Percentiles rank a stretch among this genome's conserved stretches.
Conservation (phyloP, 2,888 invertebrate genomes). For the Augiades crinisus region DNA sequence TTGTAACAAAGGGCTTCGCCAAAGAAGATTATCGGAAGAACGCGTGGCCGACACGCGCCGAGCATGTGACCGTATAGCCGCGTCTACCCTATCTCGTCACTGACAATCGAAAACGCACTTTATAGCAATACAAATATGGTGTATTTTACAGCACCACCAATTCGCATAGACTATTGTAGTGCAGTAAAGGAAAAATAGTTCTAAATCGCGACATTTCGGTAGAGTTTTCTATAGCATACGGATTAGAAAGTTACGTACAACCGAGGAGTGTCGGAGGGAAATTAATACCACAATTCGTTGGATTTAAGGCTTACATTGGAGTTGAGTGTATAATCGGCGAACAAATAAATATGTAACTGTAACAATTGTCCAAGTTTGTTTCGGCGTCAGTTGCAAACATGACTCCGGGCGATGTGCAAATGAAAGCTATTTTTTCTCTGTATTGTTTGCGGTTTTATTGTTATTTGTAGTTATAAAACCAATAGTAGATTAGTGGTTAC, state of each 20-base stretch:
- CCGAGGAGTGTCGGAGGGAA: slow-evolving; percentile 78
- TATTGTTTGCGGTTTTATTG: slow-evolving; percentile 23
- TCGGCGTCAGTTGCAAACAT: slow-evolving; percentile 61
- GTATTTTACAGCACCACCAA: no score
- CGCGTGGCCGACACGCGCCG: slow-evolving; percentile 73
- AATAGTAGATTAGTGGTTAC: no score
- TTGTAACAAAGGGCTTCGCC: slow-evolving; percentile 75
- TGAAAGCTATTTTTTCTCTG: slow-evolving; percentile 34
- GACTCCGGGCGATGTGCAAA: slow-evolving; percentile 42
- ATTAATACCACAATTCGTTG: slow-evolving; percentile 79
- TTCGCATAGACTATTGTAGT: not conserved
- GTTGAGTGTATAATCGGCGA: slow-evolving; percentile 71
- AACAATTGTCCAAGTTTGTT: slow-evolving; percentile 43
- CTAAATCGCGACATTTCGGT: slow-evolving; percentile 5
- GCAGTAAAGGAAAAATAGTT: slow-evolving; percentile 13
- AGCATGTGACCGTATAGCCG: slow-evolving; percentile 61
- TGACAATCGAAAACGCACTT: not conserved
- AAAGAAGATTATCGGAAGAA: slow-evolving; percentile 77
- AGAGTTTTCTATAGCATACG: slow-evolving; percentile 3
- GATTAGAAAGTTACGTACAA: slow-evolving; percentile 54
- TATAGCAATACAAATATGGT: not conserved
- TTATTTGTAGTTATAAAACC: no score
- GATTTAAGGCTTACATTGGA: slow-evolving; percentile 76
- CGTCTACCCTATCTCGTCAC: slow-evolving; percentile 50
- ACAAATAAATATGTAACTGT: slow-evolving; percentile 68